Base-by-base conservation (phyloP, 1,140 invertebrate species). In the Druon quercuslanigerum region DNA sequence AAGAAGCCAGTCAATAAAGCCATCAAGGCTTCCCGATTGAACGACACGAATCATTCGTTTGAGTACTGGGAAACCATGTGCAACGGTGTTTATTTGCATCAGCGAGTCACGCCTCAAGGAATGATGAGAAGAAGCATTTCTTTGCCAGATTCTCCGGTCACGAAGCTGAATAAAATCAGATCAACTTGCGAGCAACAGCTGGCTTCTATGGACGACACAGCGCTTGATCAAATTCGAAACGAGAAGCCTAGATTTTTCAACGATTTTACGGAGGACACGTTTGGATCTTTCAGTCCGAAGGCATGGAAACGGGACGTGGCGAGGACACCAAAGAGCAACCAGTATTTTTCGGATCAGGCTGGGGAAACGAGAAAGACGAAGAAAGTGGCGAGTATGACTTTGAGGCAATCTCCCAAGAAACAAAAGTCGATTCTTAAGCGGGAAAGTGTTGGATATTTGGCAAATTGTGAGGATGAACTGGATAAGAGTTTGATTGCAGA, bases 21-120 rank as follows among this genome's bases (percentile, higher is more conserved):
- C 20, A 6, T 14, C 17, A 54, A 52, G 54, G 51, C 33, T 72
- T 14, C 19, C 19, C 13, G 50, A 51, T 25, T 73, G 0, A 73
- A 66, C 40, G 60, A 66, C 9, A 46, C 73, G 57, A 75, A 82
- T n/a, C 77, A 82, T 20, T 84, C 85, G 3, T 87, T 87, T 70
- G 86, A 87, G 76, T 76, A 54, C n/a, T 81, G 81, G 46, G 86
- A 87, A 17, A 76, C 25, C 14, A 75, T 79, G 14, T 87, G 86
- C 56, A 79, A 82, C 17, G 72, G 25, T 46, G 77, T 86, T 52
- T 87, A 70, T 72, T 70, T 81, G 1, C 46, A 80, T 50, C 76
- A 83, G 33, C 20, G 13, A 14, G 72, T 25, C 71, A 7, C 2
- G 16, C 13, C 54, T 5, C 11, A 74, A 51, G 56, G 54, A 50